phyloP scores from a whole-genome alignment of 2,113 vertebrate species.

The Oryzias javanicus region DNA sequence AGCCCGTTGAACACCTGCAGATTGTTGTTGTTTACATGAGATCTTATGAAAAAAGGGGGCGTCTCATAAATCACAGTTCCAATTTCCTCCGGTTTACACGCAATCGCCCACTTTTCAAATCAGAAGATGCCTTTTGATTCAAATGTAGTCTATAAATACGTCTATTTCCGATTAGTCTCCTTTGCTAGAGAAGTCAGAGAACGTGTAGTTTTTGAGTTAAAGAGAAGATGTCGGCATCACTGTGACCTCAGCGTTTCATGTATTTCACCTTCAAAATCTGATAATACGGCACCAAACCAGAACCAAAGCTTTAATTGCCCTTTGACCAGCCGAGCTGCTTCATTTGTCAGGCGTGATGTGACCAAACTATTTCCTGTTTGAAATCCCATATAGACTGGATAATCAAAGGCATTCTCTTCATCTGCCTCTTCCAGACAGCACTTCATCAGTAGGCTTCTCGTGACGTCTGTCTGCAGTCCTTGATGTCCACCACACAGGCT shows the following conservation, averaged over 20 bases:
- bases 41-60: conserved; percentile 13
- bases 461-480: conserved; percentile 41
- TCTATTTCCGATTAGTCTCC: conserved; percentile 23
- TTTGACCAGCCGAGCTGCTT: conserved; percentile 54
- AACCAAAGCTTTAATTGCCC: conserved; percentile 43
- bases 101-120: conserved; percentile 49
- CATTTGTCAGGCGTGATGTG: conserved; percentile 43
- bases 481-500: conserved; percentile 50
- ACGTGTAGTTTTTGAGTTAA: not conserved
- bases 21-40: conserved; percentile 46
- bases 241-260: conserved; percentile 45
- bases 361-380: conserved; percentile 53
- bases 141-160: conserved; percentile 31
- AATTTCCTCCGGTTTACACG: conserved; percentile 25
- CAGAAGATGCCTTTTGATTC: conserved; percentile 15
- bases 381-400: conserved; percentile 66
- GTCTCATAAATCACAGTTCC: conserved; percentile 37
- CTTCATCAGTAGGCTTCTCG: conserved; percentile 54
- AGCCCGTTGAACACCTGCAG: conserved; percentile 48
- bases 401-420: conserved; percentile 65
- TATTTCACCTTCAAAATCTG: conserved; percentile 64
- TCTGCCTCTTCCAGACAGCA: conserved; percentile 45
- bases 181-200: conserved; percentile 37
- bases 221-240: conserved; percentile 27
- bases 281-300: conserved; percentile 53